These are phyloP conservation scores for Leptopterna dolabrata DNA, from an alignment of 2,888 invertebrate genomes.

Conservation along the genomic window DNA sequence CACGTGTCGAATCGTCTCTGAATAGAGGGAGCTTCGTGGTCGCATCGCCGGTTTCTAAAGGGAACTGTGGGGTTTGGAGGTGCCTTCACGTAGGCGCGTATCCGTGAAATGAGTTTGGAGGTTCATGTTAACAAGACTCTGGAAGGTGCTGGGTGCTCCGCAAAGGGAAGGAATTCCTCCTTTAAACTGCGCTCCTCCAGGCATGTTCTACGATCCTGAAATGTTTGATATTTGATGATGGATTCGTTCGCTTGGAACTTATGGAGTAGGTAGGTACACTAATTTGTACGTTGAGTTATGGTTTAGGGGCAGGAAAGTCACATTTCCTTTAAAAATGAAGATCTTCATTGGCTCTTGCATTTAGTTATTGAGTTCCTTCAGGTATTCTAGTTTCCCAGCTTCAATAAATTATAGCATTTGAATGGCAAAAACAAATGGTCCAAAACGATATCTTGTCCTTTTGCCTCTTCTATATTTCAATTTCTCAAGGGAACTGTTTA, in stretches of 20 bases:
- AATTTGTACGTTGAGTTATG: no score
- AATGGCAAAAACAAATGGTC: no score
- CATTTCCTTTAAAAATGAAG: no score
- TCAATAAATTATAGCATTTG: no score
- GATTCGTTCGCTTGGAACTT: not conserved
- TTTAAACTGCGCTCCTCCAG: not conserved
- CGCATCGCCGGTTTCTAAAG: not conserved
- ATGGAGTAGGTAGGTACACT: no score
- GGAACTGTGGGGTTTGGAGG: not conserved
- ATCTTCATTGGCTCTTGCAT: no score
- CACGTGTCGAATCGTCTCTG: not conserved
- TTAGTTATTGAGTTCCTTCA: no score
- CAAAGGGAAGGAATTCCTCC: not conserved
- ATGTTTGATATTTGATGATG: not conserved
- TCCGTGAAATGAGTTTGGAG: constrained; percentile 23
- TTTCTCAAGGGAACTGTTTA: no score
- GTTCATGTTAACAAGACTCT: constrained; percentile 10
- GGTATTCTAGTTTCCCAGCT: no score
- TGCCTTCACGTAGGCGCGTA: constrained; percentile 24
- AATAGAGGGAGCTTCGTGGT: not conserved
- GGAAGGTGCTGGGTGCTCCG: not conserved
- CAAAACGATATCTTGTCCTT: no score
- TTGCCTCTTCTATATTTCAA: no score
- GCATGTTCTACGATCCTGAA: not conserved
- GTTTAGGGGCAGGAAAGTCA: no score